These are phyloP conservation scores for Hormaphis cornu DNA, from an alignment of 1,140 invertebrate species.

Conservation along the genomic window DNA sequence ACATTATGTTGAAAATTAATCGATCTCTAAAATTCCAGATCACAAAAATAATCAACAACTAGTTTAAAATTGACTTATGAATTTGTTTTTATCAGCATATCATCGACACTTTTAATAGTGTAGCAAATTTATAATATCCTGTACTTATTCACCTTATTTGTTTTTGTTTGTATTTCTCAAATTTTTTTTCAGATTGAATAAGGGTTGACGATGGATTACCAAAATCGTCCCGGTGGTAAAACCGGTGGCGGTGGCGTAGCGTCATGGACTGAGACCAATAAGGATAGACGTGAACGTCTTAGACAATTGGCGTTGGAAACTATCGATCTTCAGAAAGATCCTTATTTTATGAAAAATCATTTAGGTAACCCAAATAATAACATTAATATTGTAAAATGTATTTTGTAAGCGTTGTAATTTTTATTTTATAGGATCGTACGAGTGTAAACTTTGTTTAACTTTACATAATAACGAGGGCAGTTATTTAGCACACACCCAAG, in stretches of 20 bases:
- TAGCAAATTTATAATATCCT: too few relatives aligned
- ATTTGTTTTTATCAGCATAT: too few relatives aligned
- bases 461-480: slow-evolving; percentile 99
- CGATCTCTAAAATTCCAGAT: too few relatives aligned
- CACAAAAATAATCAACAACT: too few relatives aligned
- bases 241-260: slow-evolving; percentile 97
- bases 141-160: too few relatives aligned
- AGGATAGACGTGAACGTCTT: slow-evolving; percentile 89
- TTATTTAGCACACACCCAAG: slow-evolving; percentile 98
- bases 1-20: too few relatives aligned
- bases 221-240: slow-evolving; percentile 95
- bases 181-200: too few relatives aligned
- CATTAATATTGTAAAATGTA: slow-evolving; percentile 11
- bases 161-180: too few relatives aligned
- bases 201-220: slow-evolving; percentile 80
- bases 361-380: slow-evolving; percentile 50
- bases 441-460: slow-evolving; percentile 97
- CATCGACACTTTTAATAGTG: too few relatives aligned
- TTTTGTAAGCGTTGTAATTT: too few relatives aligned
- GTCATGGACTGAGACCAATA: slow-evolving; percentile 95
- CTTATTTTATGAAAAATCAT: slow-evolving; percentile 99
- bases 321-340: slow-evolving; percentile 97
- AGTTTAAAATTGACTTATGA: too few relatives aligned
- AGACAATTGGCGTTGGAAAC: slow-evolving; percentile 94
- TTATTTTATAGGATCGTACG: slow-evolving; percentile 74